Conservation (phyloP, 2,888 invertebrate genomes). For the Orthosia incerta region DNA sequence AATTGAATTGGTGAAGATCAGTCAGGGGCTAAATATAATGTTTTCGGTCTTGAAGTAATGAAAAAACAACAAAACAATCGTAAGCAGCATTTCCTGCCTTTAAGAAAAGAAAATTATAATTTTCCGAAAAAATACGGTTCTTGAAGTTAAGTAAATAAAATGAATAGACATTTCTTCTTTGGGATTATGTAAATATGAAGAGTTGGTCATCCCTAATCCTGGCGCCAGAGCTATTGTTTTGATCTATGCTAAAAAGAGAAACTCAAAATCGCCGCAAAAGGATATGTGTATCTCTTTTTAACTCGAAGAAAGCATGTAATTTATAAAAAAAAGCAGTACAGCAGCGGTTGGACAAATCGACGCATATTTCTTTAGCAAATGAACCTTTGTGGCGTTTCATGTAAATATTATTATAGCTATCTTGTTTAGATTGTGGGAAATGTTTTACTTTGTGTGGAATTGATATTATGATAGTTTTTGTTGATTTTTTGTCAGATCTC, state of each 20-base stretch:
- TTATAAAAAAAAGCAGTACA: conserved; percentile 38
- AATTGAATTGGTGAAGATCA: background rate
- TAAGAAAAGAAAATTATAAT: no score
- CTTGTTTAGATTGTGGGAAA: conserved; percentile 4
- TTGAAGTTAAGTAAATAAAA: no score
- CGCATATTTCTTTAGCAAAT: conserved; percentile 50
- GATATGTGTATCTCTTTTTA: conserved; percentile 54
- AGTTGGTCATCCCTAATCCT: conserved; percentile 51
- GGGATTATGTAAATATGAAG: background rate
- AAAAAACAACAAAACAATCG: no score
- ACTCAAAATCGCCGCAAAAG: conserved; percentile 35
- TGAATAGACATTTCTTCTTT: background rate
- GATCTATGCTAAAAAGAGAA: conserved; percentile 53
- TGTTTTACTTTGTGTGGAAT: conserved; percentile 2
- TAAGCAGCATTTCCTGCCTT: no score
- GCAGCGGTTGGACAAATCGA: conserved; percentile 48
- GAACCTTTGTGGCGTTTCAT: conserved; percentile 32
- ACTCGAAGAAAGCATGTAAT: conserved; percentile 46
- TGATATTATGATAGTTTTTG: conserved; percentile 5
- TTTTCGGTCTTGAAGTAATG: background rate
- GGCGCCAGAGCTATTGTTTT: conserved; percentile 57
- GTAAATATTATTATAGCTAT: conserved; percentile 15
- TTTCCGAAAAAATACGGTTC: background rate
- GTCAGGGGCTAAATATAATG: background rate
- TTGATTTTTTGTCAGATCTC: background rate